Percentiles rank a stretch among this genome's conserved stretches.
phyloP scores from a whole-genome alignment of 2,888 invertebrate species.

The Agrenia bidenticulata region DNA sequence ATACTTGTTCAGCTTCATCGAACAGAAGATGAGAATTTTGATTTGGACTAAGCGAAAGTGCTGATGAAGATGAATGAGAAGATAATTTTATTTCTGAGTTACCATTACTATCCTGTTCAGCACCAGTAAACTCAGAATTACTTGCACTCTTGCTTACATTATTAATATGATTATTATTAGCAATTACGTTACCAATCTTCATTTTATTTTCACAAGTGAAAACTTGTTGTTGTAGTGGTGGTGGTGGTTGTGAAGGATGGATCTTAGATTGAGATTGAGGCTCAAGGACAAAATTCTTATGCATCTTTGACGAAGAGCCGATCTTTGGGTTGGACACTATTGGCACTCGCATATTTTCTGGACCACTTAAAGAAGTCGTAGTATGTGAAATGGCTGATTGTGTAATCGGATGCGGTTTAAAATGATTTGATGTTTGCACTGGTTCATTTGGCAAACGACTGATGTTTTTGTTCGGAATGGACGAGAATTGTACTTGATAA shows the following conservation, averaged over 20 bases:
- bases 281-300: constrained; percentile 4
- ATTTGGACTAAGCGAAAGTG: background rate
- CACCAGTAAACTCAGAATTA: background rate
- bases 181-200: background rate
- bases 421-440: constrained; percentile 15
- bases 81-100: background rate
- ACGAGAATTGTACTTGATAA: constrained; percentile 22
- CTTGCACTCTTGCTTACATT: background rate
- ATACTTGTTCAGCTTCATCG: background rate
- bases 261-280: background rate
- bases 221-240: too few relatives aligned
- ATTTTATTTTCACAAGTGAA: too few relatives aligned
- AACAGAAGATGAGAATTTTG: background rate
- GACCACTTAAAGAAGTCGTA: too few relatives aligned
- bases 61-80: constrained; percentile 8
- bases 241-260: constrained; percentile 8
- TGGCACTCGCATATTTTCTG: too few relatives aligned
- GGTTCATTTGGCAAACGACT: constrained; percentile 35
- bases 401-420: background rate
- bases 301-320: too few relatives aligned
- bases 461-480: constrained; percentile 10
- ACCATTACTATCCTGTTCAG: too few relatives aligned
- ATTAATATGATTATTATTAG: constrained; percentile 4
- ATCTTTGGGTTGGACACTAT: too few relatives aligned
- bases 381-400: background rate